These are phyloP conservation scores for Actinernus sp. DNA, from an alignment of 92 coral and sea anemone species.

Conservation along the genomic window DNA sequence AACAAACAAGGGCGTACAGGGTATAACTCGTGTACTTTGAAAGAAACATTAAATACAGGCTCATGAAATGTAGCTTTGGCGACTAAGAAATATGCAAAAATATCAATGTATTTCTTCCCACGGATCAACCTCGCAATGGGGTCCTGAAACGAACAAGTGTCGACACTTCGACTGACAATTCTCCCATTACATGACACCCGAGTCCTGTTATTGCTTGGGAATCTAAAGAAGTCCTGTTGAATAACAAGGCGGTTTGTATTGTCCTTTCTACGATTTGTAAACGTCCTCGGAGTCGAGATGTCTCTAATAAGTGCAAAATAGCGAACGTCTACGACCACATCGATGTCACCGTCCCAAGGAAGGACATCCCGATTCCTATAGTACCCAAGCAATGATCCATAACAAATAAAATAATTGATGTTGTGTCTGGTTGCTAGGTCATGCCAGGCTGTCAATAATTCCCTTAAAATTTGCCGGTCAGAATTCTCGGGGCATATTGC, in stretches of 20 bases:
- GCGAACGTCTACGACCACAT: conserved; percentile 17
- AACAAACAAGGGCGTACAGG: conserved; percentile 27
- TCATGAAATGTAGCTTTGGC: conserved; percentile 7
- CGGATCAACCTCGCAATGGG: conserved; percentile 40
- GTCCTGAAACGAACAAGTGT: conserved; percentile 44
- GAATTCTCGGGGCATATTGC: conserved; percentile 15
- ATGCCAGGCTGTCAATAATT: conserved; percentile 22
- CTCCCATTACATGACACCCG: conserved; percentile 49
- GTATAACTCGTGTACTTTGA: conserved; percentile 12
- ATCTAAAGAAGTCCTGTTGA: conserved; percentile 10
- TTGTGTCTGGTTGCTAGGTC: conserved; percentile 12
- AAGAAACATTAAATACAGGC: conserved; percentile 9
- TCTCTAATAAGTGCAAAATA: conserved; percentile 3
- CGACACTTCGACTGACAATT: conserved; percentile 10
- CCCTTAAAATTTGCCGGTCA: conserved; percentile 12
- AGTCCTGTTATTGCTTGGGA: conserved; percentile 16
- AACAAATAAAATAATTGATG: conserved; percentile 20
- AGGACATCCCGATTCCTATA: conserved; percentile 41
- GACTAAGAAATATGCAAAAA: conserved; percentile 15
- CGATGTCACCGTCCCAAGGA: conserved; percentile 48
- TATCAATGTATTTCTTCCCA: conserved; percentile 22
- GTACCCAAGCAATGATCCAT: conserved; percentile 43
- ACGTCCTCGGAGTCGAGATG: conserved; percentile 25
- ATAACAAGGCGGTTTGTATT: conserved; percentile 9
- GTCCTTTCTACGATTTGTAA: conserved; percentile 13